These are phyloP conservation scores for Halichoeres trimaculatus DNA, from an alignment of 2,113 vertebrate species.

Conservation along the genomic window DNA sequence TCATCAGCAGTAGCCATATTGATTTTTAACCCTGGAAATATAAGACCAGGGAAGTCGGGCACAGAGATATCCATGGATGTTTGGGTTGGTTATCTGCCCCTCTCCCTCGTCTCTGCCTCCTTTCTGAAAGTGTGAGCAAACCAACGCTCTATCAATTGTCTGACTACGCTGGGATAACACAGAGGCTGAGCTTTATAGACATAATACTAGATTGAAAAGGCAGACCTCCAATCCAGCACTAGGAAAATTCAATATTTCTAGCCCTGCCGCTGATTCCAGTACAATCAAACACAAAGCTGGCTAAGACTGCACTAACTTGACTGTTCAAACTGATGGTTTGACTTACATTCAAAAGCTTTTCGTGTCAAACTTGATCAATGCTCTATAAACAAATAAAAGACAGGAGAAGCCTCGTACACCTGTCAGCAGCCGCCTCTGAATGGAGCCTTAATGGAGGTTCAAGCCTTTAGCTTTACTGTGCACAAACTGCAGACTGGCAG, in stretches of 20 bases:
- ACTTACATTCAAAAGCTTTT: slow-evolving; percentile 46
- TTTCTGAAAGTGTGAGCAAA: slow-evolving; percentile 62
- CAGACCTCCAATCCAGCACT: slow-evolving; percentile 46
- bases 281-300: slow-evolving; percentile 42
- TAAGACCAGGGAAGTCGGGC: slow-evolving; percentile 68
- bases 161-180: slow-evolving; percentile 61
- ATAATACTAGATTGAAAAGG: slow-evolving; percentile 64
- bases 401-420: slow-evolving; percentile 24
- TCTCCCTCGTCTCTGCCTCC: slow-evolving; percentile 50
- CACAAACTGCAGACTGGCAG: slow-evolving; percentile 54
- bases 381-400: slow-evolving; percentile 41
- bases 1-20: slow-evolving; percentile 78
- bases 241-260: slow-evolving; percentile 57
- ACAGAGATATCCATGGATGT: slow-evolving; percentile 63
- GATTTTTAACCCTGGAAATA: slow-evolving; percentile 80
- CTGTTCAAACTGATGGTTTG: slow-evolving; percentile 50
- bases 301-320: slow-evolving; percentile 13
- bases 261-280: slow-evolving; percentile 41
- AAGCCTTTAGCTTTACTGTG: slow-evolving; percentile 34
- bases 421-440: slow-evolving; percentile 57
- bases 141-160: slow-evolving; percentile 64
- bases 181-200: slow-evolving; percentile 56
- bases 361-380: slow-evolving; percentile 39
- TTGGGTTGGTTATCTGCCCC: slow-evolving; percentile 65
- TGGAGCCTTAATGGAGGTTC: slow-evolving; percentile 45